phyloP scores from a whole-genome alignment of 1,140 invertebrate genomes.

The Calliphora vicina region DNA sequence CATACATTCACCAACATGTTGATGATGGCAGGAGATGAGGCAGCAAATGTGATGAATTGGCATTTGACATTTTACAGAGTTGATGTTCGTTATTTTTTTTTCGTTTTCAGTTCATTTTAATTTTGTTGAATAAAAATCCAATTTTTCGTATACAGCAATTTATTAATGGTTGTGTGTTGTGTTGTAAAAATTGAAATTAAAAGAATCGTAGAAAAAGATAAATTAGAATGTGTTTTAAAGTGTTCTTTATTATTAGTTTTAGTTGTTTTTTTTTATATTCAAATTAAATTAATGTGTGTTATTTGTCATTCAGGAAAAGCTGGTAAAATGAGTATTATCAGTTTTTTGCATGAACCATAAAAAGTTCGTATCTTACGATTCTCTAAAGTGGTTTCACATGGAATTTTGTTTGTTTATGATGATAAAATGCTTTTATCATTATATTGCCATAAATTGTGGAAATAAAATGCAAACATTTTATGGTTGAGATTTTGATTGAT shows the following conservation, averaged over 20 bases:
- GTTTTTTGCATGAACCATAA: too few relatives aligned
- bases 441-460: too few relatives aligned
- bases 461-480: too few relatives aligned
- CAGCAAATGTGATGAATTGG: neutral
- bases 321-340: too few relatives aligned
- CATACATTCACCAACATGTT: neutral
- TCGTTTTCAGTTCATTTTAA: neutral
- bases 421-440: too few relatives aligned
- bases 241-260: neutral
- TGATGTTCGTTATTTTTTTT: neutral
- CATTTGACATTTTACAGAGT: neutral
- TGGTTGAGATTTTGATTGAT: too few relatives aligned
- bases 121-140: neutral
- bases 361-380: too few relatives aligned
- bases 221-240: conserved; percentile 1
- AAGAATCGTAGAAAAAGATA: neutral
- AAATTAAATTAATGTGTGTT: too few relatives aligned
- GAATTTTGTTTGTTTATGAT: too few relatives aligned
- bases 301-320: too few relatives aligned
- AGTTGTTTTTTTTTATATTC: too few relatives aligned
- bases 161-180: neutral
- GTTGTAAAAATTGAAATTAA: neutral
- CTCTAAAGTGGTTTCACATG: too few relatives aligned
- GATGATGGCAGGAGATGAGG: neutral
- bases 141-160: neutral